Evolutionary conservation across 2,113 vertebrate genomes (phyloP), one percentile per base, ranked within the genome.

Genomic region (Lipophrys pholis): DNA sequence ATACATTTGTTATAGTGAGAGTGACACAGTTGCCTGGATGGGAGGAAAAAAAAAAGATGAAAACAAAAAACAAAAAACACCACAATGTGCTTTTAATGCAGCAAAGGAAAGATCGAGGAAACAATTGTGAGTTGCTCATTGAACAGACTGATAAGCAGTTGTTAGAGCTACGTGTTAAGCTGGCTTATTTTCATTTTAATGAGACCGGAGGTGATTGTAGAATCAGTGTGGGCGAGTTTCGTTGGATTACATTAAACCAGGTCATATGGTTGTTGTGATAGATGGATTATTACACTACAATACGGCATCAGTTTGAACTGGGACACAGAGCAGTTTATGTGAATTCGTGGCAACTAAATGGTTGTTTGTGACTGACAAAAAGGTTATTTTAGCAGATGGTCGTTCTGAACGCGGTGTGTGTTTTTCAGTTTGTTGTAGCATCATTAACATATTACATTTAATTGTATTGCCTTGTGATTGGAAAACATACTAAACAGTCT

Each of bases 231-330:
- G 75, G 83, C 63, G 80, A 80, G 57, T 83, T 57, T 84, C 79
- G 73, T 77, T 89, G 78, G 78, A 82, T 86, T 84, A 80, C 69
- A 84, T 85, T 82, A 79, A 88, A 87, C 65, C 78, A 71, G 90
- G 88, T 91, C 86, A 90, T 87, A 87, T 48, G 80, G 74, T 71
- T 75, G 57, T 17, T 66, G 40, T 77, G 54, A 74, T 86, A 78
- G 69, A 82, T 88, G 83, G 82, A 87, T 90, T 82, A 85, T 68
- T 61, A 66, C n/a, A 70, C 10, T 0, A 81, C 76, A 87, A 86
- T 82, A 14, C 21, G 46, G 84, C 67, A 36, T 78, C 73, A 78
- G 80, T 65, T 81, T 82, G 58, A 88, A 83, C 65, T 81, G 69
- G 78, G 73, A 6, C 69, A 12, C 10, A 1, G 63, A 76, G 54